Conservation (phyloP, 2,113 vertebrate genomes). For the Mastomys natalensis region DNA sequence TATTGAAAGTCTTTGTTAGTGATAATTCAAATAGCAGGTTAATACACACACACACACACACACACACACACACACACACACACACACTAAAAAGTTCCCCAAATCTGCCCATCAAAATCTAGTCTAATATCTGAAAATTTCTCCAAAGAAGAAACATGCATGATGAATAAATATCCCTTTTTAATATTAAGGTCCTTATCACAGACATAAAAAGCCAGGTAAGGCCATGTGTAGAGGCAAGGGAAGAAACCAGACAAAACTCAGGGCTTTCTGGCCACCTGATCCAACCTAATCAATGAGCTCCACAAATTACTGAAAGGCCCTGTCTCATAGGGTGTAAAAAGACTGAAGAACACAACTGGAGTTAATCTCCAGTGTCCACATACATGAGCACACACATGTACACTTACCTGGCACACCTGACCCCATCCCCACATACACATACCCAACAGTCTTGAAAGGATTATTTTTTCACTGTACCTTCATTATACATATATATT, state of each 20-base stretch:
- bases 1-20: not conserved
- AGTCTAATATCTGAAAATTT: not conserved
- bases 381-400: too few species aligned
- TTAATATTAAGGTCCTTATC: not conserved
- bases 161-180: not conserved
- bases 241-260: not conserved
- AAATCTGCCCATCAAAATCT: not conserved
- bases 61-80: not conserved
- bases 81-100: not conserved
- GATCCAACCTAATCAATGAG: not conserved
- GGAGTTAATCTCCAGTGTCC: not conserved
- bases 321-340: not conserved
- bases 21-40: not conserved
- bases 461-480: not conserved
- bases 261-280: not conserved
- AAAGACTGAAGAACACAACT: not conserved
- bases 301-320: not conserved
- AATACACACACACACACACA: not conserved
- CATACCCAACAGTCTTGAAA: not conserved
- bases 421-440: not conserved
- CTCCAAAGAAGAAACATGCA: not conserved
- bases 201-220: not conserved
- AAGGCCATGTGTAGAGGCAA: not conserved
- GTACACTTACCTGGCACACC: too few species aligned
- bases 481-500: not conserved